Evolutionary conservation across 2,888 invertebrate genomes (phyloP), one percentile per base, ranked within the genome.

Genomic region (Iselma pallidipennis): DNA sequence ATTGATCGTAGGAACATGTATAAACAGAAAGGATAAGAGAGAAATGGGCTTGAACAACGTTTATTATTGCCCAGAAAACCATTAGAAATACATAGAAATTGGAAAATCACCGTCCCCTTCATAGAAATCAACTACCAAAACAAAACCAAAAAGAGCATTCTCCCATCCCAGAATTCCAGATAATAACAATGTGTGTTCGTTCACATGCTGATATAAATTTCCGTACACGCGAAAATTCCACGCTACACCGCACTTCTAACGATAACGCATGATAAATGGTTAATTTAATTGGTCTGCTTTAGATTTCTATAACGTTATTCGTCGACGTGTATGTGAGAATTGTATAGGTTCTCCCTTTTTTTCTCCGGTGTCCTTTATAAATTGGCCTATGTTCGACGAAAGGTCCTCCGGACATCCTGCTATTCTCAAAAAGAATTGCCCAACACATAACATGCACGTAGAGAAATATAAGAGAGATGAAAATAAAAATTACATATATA

Each of bases 201-300:
- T 64, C 64, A 64, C 64, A 64, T 64, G 42, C 65, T 66, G 71
- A 74, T 71, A 72, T 68, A 71, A 69, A 74, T 72, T 71, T 72
- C 68, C 71, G 63, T 70, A 69, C 72, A 74, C 72, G 75, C 71
- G 72, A 75, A 76, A 75, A 73, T 73, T 70, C 72, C 75, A 70
- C 67, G 69, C 71, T 66, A 70, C 69, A 71, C 66, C 68, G 53
- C 72, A 74, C 66, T 74, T 74, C 68, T 60, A 71, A 71, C 73
- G 78, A 79, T 78, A 78, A 78, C 78, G 72, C 69, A 76, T 78
- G 78, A 79, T 79, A 74, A 77, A 79, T 78, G 76, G 73, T 65
- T 66, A 70, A 74, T 75, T 74, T 79, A 79, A 78, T 79, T 77
- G 76, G 73, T 69, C 72, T 66, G 60, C 51, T 57, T 57, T 58